Conservation (phyloP, 2,888 invertebrate species). For the Drosophila algonquin region DNA sequence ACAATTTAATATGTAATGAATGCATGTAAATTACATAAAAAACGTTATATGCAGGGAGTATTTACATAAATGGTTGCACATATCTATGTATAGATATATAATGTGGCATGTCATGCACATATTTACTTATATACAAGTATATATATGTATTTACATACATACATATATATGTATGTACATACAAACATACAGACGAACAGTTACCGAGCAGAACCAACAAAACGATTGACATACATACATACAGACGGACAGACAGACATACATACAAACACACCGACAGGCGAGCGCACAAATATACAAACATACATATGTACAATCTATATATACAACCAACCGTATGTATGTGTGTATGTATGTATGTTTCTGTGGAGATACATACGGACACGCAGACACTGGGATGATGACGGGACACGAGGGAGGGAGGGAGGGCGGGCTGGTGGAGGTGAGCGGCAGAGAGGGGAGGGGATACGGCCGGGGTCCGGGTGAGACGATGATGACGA, state of each 20-base stretch:
- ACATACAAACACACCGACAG: conserved; percentile 22
- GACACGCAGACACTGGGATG: conserved; percentile 66
- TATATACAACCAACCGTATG: conserved; percentile 33
- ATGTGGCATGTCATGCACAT: conserved; percentile 17
- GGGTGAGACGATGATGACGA: conserved; percentile 59
- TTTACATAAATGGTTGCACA: conserved; percentile 15
- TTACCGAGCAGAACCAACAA: conserved; percentile 70
- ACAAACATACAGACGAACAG: conserved; percentile 59
- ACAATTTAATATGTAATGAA: conserved; percentile 71
- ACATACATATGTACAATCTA: conserved; percentile 40
- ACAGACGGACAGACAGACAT: conserved; percentile 50
- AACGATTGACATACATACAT: conserved; percentile 71
- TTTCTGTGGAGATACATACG: conserved; percentile 60
- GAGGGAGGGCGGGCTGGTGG: conserved; percentile 58
- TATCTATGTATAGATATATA: conserved; percentile 34
- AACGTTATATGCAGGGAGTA: conserved; percentile 14
- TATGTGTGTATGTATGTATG: conserved; percentile 33
- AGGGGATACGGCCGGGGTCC: conserved; percentile 54
- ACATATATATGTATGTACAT: conserved; percentile 25
- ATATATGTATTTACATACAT: conserved; percentile 16
- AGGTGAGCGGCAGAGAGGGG: conserved; percentile 42
- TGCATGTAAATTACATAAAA: conserved; percentile 44
- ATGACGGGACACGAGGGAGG: conserved; percentile 42
- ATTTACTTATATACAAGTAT: conserved; percentile 19
- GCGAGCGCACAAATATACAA: conserved; percentile 37